Evolutionary conservation across 2,113 vertebrate genomes (phyloP), one percentile per base, ranked within the genome.

Genomic region (Zootoca vivipara): DNA sequence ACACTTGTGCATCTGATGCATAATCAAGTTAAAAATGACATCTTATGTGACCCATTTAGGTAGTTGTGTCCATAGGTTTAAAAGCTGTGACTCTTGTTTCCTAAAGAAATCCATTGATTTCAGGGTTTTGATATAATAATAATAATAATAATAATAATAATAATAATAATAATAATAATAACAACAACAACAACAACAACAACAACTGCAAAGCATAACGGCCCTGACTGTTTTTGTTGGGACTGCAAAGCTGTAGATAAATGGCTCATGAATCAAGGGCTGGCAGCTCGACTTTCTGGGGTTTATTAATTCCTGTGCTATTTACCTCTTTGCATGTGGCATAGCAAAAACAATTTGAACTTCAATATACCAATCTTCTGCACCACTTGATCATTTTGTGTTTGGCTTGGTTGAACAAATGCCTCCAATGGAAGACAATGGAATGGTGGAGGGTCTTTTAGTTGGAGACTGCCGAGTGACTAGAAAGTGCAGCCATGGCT

Each of bases 231-330:
- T 87, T 93, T 93, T 88, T 85, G 78, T 88, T 92, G 78, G 78
- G 40, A 33, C 28, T 26, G 4, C 15, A 69, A 82, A 64, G 18
- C 35, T 88, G 35, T 24, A 85, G 83, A 28, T 78, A 83, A 89
- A 75, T 77, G 91, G 56, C 78, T 90, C 74, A 8, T 89, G 79
- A 93, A 89, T 93, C 86, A 89, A 20, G 64, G 77, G 18, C 9
- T 88, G 67, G 15, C 89, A 91, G 62, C 72, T 92, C 85, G 83
- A 62, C 72, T 85, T 83, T n/a, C 40, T 75, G 7, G 1, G 84
- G 78, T 84, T 91, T 87, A 18, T 86, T 90, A 90, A 89, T 91
- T 82, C 26, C 1, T 86, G 0, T 65, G 15, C 3, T 82, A 15
- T 87, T 89, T 92, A 8, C 69, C 28, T 35, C 18, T n/a, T 64